Evolutionary conservation across 2,797 vertebrate genomes (phyloP), one percentile per base, ranked within the genome.

Genomic region (Pseudomugil tenellus): DNA sequence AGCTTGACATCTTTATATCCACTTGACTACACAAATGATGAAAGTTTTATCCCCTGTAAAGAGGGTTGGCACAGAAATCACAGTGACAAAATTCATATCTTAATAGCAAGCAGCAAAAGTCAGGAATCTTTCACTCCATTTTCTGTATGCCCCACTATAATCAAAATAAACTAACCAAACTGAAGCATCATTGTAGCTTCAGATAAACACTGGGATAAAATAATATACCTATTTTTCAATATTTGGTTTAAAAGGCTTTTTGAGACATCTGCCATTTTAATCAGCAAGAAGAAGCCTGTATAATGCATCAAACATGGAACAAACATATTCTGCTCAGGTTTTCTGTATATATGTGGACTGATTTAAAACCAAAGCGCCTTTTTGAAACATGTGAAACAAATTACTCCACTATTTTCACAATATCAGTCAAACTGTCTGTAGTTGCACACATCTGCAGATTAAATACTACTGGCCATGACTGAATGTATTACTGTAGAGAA

Each of bases 291-390:
- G 6, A 53, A 4, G 2, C 13, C 26, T 41, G 21, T 19, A n/a
- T 19, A 54, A 35, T 6, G 2, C 67, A 75, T 37, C 13, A 28
- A 26, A 76, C 59, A 52, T 57, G 34, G 28, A 65, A 54, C 8
- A 56, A 11, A 32, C 6, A 41, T 5, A 23, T 37, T 51, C 4
- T 6, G 11, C 21, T 35, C 21, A 31, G 28, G 39, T 58, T 13
- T 35, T 8, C 8, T 58, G 52, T 39, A 28, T 67, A 67, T 39
- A 14, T 6, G 0, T 54, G 11, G 48, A 32, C 53, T 62, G 57
- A 67, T 68, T 53, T 3, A n/a, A 28, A 70, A 59, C 53, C 10
- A 9, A 48, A 67, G 19, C 32, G 14, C 0, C 2, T 29, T 25
- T 48, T 28, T 53, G 26, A 59, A 52, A 1, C 37, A 8, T 43